phyloP scores from a whole-genome alignment of 2,113 vertebrate species.

The Geothlypis trichas region DNA sequence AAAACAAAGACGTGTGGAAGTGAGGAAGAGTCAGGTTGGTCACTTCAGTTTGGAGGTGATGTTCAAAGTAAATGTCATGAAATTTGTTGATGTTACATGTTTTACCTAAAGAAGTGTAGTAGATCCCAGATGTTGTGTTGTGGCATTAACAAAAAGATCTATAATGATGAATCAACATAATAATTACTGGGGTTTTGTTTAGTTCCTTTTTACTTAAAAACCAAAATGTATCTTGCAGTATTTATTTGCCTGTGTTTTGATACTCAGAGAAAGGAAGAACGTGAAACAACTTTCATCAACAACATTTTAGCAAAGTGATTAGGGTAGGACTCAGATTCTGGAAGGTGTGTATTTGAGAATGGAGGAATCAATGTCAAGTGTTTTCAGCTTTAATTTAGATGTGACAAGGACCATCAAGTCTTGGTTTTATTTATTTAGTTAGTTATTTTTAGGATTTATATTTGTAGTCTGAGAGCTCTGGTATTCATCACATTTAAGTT shows the following conservation, averaged over 20 bases:
- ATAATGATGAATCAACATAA: background rate
- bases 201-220: background rate
- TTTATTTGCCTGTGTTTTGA: background rate
- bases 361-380: background rate
- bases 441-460: background rate
- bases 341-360: background rate
- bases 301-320: background rate
- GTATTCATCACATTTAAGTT: background rate
- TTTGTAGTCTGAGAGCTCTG: background rate
- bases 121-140: background rate
- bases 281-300: background rate
- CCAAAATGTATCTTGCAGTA: background rate
- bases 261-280: background rate
- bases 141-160: background rate
- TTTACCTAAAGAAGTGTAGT: background rate
- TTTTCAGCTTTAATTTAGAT: background rate
- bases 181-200: background rate
- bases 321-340: background rate
- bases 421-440: background rate
- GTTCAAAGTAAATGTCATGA: background rate
- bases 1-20: background rate
- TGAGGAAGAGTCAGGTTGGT: background rate
- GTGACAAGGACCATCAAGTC: background rate
- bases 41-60: background rate
- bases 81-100: background rate